Base-by-base conservation (phyloP, 92 coral and sea anemone species). In the Palythoa caribaeorum region DNA sequence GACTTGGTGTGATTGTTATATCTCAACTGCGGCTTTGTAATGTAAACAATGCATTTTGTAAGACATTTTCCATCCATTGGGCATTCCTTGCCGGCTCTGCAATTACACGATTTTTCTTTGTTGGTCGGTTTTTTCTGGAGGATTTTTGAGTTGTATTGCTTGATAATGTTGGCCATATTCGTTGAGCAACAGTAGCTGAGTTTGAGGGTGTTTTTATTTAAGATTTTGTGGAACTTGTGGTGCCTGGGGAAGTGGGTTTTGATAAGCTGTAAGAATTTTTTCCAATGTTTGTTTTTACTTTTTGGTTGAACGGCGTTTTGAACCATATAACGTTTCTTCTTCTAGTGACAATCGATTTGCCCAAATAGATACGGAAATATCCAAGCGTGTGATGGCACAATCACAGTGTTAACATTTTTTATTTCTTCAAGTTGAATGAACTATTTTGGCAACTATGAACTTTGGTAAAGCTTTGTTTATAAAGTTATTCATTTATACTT, bases 41-140 rank as follows among this genome's bases (percentile, higher is more conserved):
- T 28, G 28, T 28, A 28, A 28, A 28, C 28, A 28, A 28, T 28
- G 28, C 28, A 28, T 35, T 60, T 36, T 16, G 86, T 53, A 38
- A 79, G 79, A 87, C 90, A 60, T 14, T 79, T 66, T 52, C 65
- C 62, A 73, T 88, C 60, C 40, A 88, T 54, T 28, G 90, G 90
- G 87, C 90, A 88, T 65, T 79, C 65, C 55, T 86, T 62, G 39
- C 5, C n/a, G 1, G 38, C 57, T 73, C 84, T 20, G 89, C 89
- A 86, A 39, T 75, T 86, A 68, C 89, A 86, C 53, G 17, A 37
- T 78, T n/a, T 38, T 12, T 59, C 54, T 44, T 28, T 86, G 39
- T 54, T 20, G n/a, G 69, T 21, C 1, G 60, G 57, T 39, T 39
- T 66, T 66, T 66, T n/a, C 37, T 10, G 11, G 2, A 66, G 72